Base-by-base conservation (phyloP, 2,797 vertebrate genomes). In the Periophthalmus magnuspinnatus region DNA sequence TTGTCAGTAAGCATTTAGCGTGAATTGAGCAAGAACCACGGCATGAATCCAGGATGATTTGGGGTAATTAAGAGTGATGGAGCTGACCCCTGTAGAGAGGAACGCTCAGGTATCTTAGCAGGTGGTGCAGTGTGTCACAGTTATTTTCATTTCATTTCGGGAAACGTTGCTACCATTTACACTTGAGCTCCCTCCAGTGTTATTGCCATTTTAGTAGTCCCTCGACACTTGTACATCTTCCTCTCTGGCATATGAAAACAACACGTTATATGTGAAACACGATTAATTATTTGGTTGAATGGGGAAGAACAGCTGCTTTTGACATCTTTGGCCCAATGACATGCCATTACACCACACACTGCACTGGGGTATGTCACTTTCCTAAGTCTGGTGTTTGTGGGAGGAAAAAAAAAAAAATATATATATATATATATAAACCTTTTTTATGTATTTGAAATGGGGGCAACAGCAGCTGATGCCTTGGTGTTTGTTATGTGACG, bases 51-150 rank as follows among this genome's bases (percentile, higher is more conserved):
- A 61, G 75, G 68, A 64, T 73, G 71, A 76, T 82, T 74, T 81
- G 66, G 83, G 83, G 84, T 90, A 84, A 88, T 89, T 89, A 88
- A 75, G 69, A 73, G 78, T 74, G 82, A 89, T 89, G 85, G 76
- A 77, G 60, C 68, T 86, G 80, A 86, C 85, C 87, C 89, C 86
- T 77, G 85, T 71, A 63, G 86, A 74, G 88, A 85, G 70, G 81
- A 70, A 83, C 81, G 85, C 83, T 90, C 89, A 90, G 89, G 92
- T 92, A 88, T 83, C 86, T 84, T 83, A 59, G 81, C 67, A 60
- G 81, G 86, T 74, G 74, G 79, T 65, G 81, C 84, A 80, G 76
- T 84, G 81, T 83, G 79, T 84, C 81, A 74, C 84, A 82, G 86
- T 88, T 90, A 87, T 88, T 90, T 89, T 81, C 76, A 81, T 85